These are phyloP conservation scores for Gallinago paraguaiae DNA, from an alignment of 2,113 vertebrate genomes.

Conservation along the genomic window DNA sequence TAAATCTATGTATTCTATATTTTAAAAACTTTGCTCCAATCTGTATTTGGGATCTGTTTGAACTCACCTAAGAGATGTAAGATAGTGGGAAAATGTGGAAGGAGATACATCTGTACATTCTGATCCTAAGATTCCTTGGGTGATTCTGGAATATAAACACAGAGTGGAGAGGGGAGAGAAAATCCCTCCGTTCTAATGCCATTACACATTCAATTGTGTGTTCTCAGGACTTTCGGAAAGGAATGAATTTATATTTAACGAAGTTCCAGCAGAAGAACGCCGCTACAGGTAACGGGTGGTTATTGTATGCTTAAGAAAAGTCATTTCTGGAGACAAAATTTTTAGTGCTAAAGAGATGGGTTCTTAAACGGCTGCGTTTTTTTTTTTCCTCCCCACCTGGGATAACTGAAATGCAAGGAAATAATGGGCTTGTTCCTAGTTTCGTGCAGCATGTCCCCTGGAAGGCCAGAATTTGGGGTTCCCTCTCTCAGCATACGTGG, in stretches of 20 bases:
- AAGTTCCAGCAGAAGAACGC: slow-evolving; percentile 98
- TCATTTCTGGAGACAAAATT: neutral
- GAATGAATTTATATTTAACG: slow-evolving; percentile 94
- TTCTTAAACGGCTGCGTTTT: neutral
- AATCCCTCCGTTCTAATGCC: neutral
- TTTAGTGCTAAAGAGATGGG: neutral
- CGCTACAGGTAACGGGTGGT: slow-evolving; percentile 85
- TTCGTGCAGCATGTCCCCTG: neutral
- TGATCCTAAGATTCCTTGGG: neutral
- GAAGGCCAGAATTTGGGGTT: neutral
- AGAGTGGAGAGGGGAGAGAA: neutral
- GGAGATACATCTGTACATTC: neutral
- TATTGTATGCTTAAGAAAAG: neutral
- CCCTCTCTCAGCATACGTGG: neutral
- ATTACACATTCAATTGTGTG: neutral
- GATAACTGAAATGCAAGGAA: neutral
- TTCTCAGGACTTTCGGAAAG: slow-evolving; percentile 95
- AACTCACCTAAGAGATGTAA: neutral
- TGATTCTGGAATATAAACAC: neutral
- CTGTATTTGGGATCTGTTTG: neutral
- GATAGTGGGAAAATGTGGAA: neutral
- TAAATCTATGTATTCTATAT: fast-evolving
- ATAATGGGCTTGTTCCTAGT: neutral
- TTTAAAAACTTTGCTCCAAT: neutral
- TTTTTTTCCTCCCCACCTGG: neutral